Conservation (phyloP, 2,888 invertebrate genomes). For the Agonum fuliginosum region DNA sequence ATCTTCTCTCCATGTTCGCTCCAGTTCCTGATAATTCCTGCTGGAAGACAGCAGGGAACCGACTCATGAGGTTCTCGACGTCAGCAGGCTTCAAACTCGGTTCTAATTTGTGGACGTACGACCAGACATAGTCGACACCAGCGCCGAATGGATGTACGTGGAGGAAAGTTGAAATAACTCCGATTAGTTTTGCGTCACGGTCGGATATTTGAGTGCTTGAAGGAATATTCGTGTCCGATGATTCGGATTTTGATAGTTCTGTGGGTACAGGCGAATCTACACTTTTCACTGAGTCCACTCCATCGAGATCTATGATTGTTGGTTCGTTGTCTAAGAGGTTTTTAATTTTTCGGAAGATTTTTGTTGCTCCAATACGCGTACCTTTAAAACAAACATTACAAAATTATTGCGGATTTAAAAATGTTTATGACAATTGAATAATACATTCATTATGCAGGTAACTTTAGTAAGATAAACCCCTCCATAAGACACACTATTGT, state of each 20-base stretch:
- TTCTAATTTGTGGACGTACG: conserved; percentile 90
- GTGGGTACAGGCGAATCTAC: conserved; percentile 60
- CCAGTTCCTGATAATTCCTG: conserved; percentile 88
- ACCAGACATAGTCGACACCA: conserved; percentile 91
- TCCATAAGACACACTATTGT: too few species aligned
- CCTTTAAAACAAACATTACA: too few species aligned
- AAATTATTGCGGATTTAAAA: too few species aligned
- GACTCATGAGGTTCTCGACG: conserved; percentile 85
- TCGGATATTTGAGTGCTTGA: conserved; percentile 70
- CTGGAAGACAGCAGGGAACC: conserved; percentile 87
- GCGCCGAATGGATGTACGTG: conserved; percentile 96
- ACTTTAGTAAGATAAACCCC: too few species aligned
- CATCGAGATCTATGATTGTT: conserved; percentile 73
- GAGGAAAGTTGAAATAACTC: conserved; percentile 89
- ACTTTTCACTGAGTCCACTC: conserved; percentile 68
- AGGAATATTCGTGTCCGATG: conserved; percentile 65
- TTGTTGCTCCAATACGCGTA: conserved; percentile 47
- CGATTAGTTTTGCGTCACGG: conserved; percentile 80
- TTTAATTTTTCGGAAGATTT: conserved; percentile 51
- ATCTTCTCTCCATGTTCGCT: conserved; percentile 89
- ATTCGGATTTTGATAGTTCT: conserved; percentile 69
- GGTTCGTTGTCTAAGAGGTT: conserved; percentile 70
- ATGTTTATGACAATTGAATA: too few species aligned
- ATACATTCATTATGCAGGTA: too few species aligned
- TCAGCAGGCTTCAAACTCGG: conserved; percentile 82